Evolutionary conservation across 2,797 vertebrate species (phyloP), one percentile per base, ranked within the genome.

Genomic region (Orestias chungarensis): DNA sequence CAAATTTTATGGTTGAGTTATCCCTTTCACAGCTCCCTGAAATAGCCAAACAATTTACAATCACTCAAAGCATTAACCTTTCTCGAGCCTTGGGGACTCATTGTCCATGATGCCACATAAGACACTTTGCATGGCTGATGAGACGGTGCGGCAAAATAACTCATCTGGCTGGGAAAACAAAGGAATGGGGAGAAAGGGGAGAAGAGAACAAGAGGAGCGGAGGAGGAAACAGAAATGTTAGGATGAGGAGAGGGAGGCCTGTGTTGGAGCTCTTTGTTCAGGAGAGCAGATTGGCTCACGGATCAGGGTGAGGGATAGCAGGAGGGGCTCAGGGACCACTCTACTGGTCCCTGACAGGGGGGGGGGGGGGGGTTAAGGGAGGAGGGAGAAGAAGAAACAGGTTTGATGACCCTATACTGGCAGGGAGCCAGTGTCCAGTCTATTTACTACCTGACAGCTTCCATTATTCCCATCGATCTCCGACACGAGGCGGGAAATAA

Each of bases 21-120:
- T 90, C 68, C 83, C 75, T 90, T 88, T 86, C 82, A 85, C 80
- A 74, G 87, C 83, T 76, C 64, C 86, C 73, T 68, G 84, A 89
- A 91, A 92, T 82, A 90, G 86, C 80, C 81, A 91, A 92, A 92
- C 91, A 89, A 89, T 93, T 92, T 91, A 91, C 89, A 89, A 84
- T 93, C 91, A 91, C 89, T 85, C 74, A 71, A 89, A 80, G 85
- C 87, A 90, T 93, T 93, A 93, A 93, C 93, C 92, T 94, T 93
- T 92, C 84, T 70, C 47, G 64, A 87, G 84, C 82, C 80, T 74
- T 40, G 64, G 84, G 71, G 80, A 86, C 81, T 82, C 79, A 82
- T 82, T 76, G 86, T 80, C 76, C 75, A 66, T 72, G 86, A 88
- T 76, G 81, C 76, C 7, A 57, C 68, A 33, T 78, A 82, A 87